phyloP scores from a whole-genome alignment of 1,140 invertebrate genomes.

The Drosophila murphyi region DNA sequence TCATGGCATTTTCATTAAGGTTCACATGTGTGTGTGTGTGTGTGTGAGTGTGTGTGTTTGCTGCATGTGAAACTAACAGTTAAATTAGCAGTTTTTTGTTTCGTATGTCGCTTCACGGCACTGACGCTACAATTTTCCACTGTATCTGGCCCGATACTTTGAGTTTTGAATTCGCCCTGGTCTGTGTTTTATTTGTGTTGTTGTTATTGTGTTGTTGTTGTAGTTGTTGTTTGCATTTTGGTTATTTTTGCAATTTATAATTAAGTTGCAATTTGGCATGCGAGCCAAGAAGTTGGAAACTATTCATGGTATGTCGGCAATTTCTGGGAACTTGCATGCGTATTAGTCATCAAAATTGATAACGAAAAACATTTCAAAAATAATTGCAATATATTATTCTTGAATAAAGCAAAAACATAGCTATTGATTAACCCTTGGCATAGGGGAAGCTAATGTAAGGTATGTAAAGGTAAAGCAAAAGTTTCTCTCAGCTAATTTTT shows the following conservation, averaged over 20 bases:
- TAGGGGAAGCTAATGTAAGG: not conserved
- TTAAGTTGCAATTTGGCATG: conserved; percentile 81
- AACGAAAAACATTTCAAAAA: conserved; percentile 47
- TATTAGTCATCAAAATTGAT: conserved; percentile 69
- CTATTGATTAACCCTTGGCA: conserved; percentile 33
- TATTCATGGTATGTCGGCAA: conserved; percentile 63
- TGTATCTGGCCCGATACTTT: conserved; percentile 43
- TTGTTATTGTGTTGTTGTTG: conserved; percentile 33
- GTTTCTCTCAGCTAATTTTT: no score
- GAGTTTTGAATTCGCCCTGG: conserved; percentile 29
- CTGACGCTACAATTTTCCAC: conserved; percentile 68
- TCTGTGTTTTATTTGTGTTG: conserved; percentile 34
- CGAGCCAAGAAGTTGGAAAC: conserved; percentile 65
- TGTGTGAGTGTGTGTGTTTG: conserved; percentile 27
- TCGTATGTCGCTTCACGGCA: conserved; percentile 44
- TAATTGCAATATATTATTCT: conserved; percentile 30
- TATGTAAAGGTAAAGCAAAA: no score
- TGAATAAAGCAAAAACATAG: conserved; percentile 20
- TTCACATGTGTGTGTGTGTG: conserved; percentile 29
- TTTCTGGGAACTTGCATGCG: conserved; percentile 80
- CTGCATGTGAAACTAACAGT: conserved; percentile 74
- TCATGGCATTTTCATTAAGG: conserved; percentile 75
- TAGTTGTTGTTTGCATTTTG: conserved; percentile 1
- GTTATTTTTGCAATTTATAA: conserved; percentile 74
- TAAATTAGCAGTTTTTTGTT: conserved; percentile 76